These are phyloP conservation scores for Plodia interpunctella DNA, from an alignment of 1,140 invertebrate species.

Conservation along the genomic window DNA sequence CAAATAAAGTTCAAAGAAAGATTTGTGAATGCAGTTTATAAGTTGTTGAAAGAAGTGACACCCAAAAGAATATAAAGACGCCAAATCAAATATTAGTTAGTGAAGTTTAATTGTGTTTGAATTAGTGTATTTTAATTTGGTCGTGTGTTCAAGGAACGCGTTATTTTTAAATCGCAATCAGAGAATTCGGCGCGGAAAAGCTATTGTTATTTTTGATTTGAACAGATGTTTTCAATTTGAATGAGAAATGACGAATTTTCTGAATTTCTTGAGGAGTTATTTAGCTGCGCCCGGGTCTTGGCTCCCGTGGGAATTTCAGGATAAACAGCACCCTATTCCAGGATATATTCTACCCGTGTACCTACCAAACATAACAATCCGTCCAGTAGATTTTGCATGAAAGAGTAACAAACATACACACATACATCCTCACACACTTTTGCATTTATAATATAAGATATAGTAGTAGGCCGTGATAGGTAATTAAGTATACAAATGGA, in stretches of 20 bases:
- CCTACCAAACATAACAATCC: too few species aligned
- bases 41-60: neutral
- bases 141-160: neutral
- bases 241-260: neutral
- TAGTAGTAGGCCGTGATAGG: too few species aligned
- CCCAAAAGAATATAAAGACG: neutral
- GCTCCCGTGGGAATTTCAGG: too few species aligned
- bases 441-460: too few species aligned
- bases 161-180: neutral
- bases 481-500: too few species aligned
- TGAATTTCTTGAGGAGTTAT: neutral
- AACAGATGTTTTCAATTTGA: neutral
- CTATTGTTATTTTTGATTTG: neutral
- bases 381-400: too few species aligned
- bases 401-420: too few species aligned
- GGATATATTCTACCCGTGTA: too few species aligned
- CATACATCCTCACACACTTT: too few species aligned
- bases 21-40: neutral
- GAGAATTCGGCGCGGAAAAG: neutral
- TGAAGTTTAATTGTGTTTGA: neutral
- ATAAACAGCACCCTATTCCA: too few species aligned
- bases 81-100: neutral
- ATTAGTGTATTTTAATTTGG: neutral
- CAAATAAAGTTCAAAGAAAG: neutral
- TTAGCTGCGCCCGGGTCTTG: too few species aligned